A percentile compares a stretch with the other conserved stretches of the same genome.
Evolutionary conservation across 2,888 invertebrate species (phyloP).

Genomic region (Zelleria hepariella): DNA sequence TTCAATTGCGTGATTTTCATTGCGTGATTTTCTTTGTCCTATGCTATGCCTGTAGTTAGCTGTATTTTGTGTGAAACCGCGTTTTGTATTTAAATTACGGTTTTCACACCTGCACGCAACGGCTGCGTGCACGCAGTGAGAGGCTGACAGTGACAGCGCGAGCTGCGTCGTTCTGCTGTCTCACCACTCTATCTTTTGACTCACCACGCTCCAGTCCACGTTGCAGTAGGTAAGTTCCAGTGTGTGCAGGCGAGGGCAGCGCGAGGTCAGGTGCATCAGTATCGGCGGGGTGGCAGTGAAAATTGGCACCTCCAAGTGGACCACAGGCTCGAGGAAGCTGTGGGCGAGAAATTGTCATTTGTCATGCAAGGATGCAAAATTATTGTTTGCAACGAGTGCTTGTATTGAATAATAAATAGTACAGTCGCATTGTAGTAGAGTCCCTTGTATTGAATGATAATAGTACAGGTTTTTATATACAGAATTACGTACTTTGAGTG

Average conservation of each 20-base stretch:
- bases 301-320: neutral
- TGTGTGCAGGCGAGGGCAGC: conserved; percentile 48
- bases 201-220: conserved; percentile 59
- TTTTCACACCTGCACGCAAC: no score
- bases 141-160: neutral
- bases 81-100: neutral
- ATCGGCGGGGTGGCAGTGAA: neutral
- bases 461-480: no score
- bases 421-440: no score
- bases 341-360: no score
- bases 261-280: conserved; percentile 6
- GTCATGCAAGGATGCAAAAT: no score
- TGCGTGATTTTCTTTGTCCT: neutral
- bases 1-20: neutral
- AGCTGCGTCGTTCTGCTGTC: neutral
- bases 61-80: neutral
- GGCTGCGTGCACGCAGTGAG: neutral
- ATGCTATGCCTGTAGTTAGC: neutral
- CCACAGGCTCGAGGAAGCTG: neutral
- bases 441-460: no score
- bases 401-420: no score
- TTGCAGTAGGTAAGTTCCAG: conserved; percentile 64
- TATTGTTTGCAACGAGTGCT: no score
- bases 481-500: no score
- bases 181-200: conserved; percentile 15